Percentiles rank a stretch among this genome's conserved stretches.
These are phyloP conservation scores for Coleophora flavipennella DNA, from an alignment of 2,888 invertebrate species.

Conservation along the genomic window DNA sequence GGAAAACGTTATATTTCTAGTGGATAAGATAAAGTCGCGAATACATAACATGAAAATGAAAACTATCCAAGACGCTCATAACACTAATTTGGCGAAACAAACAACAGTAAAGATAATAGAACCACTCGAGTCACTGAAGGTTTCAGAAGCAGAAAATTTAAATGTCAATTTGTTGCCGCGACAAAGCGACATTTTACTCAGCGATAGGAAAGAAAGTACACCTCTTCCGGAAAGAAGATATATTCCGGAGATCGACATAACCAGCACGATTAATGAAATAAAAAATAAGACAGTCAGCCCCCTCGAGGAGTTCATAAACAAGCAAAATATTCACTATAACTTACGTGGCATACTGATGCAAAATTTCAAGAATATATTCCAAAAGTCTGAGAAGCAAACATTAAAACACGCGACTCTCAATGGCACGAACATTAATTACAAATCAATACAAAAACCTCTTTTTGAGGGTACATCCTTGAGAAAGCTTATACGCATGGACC, in stretches of 20 bases:
- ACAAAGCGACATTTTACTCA: background rate
- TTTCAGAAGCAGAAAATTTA: constrained; percentile 21
- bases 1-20: constrained; percentile 46
- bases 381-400: too few relatives aligned
- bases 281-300: background rate
- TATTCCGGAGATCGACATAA: too few relatives aligned
- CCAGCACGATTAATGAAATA: background rate
- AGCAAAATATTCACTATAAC: background rate
- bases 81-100: too few relatives aligned
- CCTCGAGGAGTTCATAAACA: background rate
- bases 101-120: too few relatives aligned
- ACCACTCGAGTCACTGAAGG: background rate
- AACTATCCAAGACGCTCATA: constrained; percentile 6
- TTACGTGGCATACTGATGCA: constrained; percentile 2
- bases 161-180: constrained; percentile 40
- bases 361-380: constrained; percentile 1
- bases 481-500: too few relatives aligned
- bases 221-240: too few relatives aligned
- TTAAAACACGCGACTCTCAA: too few relatives aligned
- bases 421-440: too few relatives aligned
- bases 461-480: too few relatives aligned
- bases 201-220: background rate
- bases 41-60: constrained; percentile 12
- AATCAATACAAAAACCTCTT: background rate
- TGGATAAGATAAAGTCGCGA: constrained; percentile 23